Evolutionary conservation across 2,797 vertebrate species (phyloP).

Genomic region (Eutrigla gurnardus): DNA sequence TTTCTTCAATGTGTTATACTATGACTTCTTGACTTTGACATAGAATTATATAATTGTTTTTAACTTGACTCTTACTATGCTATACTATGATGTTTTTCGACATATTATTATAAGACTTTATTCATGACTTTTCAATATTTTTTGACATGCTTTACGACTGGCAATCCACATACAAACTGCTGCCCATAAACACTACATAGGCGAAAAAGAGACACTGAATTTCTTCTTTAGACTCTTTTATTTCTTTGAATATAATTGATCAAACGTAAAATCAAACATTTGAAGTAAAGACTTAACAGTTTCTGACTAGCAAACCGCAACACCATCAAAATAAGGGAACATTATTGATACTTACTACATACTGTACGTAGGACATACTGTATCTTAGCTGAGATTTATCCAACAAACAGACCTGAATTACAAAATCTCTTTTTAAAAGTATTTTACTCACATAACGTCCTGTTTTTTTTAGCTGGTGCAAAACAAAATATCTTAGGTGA

Average conservation of each 20-base stretch:
- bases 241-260: conserved; percentile 82
- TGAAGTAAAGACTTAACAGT: conserved; percentile 94
- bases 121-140: too few species aligned
- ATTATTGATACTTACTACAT: conserved; percentile 90
- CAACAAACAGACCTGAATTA: conserved; percentile 95
- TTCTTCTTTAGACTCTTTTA: conserved; percentile 89
- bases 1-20: too few species aligned
- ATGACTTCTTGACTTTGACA: too few species aligned
- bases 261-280: conserved; percentile 81
- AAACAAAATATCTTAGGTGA: conserved; percentile 93
- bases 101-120: not conserved
- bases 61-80: too few species aligned
- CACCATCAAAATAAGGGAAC: conserved; percentile 98
- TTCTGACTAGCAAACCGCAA: conserved; percentile 98
- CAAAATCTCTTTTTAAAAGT: conserved; percentile 92
- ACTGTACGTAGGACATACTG: conserved; percentile 87
- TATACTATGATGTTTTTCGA: not conserved
- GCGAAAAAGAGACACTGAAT: conserved; percentile 67
- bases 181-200: not conserved
- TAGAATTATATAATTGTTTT: too few species aligned
- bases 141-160: not conserved
- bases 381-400: conserved; percentile 90
- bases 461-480: conserved; percentile 85
- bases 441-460: conserved; percentile 89
- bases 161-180: conserved; percentile 16